Evolutionary conservation across 2,888 invertebrate genomes (phyloP).

Genomic region (Stegana nigrithorax): DNA sequence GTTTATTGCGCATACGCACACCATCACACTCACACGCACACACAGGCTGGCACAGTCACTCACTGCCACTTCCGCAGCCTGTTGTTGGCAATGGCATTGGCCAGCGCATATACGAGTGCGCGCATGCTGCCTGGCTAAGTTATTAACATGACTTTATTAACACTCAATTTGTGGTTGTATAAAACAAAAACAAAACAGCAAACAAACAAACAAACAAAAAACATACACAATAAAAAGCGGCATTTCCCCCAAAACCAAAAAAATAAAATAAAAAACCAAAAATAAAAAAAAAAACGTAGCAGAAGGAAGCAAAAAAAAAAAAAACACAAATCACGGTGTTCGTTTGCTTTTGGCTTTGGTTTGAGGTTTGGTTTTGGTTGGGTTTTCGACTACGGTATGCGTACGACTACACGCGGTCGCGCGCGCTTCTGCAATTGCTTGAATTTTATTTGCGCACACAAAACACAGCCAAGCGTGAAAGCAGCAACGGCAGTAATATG

Average conservation of each 20-base stretch:
- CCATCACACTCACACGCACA: no score
- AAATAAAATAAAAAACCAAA: neutral
- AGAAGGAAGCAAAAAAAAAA: neutral
- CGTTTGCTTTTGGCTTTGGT: no score
- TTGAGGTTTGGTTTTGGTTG: no score
- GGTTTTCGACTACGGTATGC: no score
- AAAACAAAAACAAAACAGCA: neutral
- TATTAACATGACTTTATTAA: conserved; percentile 61
- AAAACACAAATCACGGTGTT: no score
- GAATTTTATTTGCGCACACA: conserved; percentile 55
- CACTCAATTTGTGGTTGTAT: conserved; percentile 56
- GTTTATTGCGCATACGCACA: no score
- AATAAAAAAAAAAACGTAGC: neutral
- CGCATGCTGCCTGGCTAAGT: conserved; percentile 35
- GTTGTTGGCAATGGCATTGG: no score
- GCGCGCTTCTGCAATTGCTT: conserved; percentile 25
- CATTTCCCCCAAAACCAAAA: no score
- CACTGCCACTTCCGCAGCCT: neutral
- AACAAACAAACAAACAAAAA: no score
- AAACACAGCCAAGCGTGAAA: conserved; percentile 40
- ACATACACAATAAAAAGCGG: no score
- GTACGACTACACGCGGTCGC: no score
- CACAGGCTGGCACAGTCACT: no score
- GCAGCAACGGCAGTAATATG: conserved; percentile 26
- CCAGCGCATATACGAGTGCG: neutral